Conservation (phyloP, 2,113 vertebrate species). For the Deroptyus accipitrinus region DNA sequence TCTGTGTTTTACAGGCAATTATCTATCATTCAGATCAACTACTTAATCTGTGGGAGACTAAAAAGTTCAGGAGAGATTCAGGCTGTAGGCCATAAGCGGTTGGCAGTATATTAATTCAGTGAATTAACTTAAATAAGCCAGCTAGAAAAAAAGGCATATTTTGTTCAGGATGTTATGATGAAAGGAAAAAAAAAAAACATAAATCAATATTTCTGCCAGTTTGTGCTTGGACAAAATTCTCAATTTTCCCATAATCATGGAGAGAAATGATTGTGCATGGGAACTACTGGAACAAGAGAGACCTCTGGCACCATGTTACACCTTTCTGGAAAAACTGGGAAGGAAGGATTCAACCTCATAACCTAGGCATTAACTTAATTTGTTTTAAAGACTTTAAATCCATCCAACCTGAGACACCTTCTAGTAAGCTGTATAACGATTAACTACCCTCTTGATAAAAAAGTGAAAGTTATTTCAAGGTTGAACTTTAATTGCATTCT, state of each 20-base stretch:
- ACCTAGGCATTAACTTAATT: neutral
- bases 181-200: neutral
- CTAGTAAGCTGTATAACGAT: neutral
- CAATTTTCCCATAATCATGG: neutral
- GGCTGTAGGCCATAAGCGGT: neutral
- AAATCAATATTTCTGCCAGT: neutral
- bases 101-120: neutral
- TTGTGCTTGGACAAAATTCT: neutral
- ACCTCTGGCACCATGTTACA: neutral
- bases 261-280: neutral
- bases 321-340: neutral
- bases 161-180: neutral
- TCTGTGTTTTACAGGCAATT: neutral
- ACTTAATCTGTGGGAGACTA: neutral
- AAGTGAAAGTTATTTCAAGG: neutral
- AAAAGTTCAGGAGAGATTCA: neutral
- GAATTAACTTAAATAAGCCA: neutral
- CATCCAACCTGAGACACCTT: neutral
- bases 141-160: neutral
- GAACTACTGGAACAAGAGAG: neutral
- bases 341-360: neutral
- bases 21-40: neutral
- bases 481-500: neutral
- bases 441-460: neutral
- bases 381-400: neutral